These are phyloP conservation scores for Drosophila setifemur DNA, from an alignment of 1,140 invertebrate species.

Conservation along the genomic window DNA sequence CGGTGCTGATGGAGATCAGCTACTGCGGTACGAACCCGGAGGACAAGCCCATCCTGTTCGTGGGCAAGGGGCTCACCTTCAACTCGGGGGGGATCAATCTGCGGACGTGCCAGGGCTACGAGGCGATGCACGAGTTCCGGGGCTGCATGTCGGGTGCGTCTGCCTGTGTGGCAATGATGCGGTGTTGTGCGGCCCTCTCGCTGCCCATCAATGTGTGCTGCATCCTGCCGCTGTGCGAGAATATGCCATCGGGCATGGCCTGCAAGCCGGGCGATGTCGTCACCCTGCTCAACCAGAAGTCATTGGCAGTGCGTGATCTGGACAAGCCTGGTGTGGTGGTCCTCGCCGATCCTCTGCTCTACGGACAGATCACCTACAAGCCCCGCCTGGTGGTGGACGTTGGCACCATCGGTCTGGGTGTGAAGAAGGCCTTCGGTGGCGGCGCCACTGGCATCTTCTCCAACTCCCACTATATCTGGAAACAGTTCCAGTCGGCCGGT, in stretches of 20 bases:
- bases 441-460: conserved; percentile 91
- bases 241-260: conserved; percentile 92
- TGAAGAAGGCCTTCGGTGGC: conserved; percentile 86
- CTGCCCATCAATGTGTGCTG: conserved; percentile 66
- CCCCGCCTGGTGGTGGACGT: conserved; percentile 89
- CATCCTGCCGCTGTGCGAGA: conserved; percentile 88
- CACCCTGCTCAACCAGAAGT: conserved; percentile 91
- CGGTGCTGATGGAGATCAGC: conserved; percentile 88
- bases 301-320: conserved; percentile 88
- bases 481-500: conserved; percentile 87
- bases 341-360: conserved; percentile 93
- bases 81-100: conserved; percentile 92
- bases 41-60: conserved; percentile 84
- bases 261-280: conserved; percentile 94
- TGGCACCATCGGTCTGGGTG: conserved; percentile 86
- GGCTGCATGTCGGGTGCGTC: conserved; percentile 88
- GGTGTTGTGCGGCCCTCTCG: conserved; percentile 57
- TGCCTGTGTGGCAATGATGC: conserved; percentile 63
- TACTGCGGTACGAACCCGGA: conserved; percentile 83
- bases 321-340: conserved; percentile 95
- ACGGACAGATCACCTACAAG: conserved; percentile 86
- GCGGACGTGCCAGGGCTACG: conserved; percentile 85
- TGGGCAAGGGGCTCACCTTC: conserved; percentile 95
- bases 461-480: conserved; percentile 86
- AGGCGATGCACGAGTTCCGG: conserved; percentile 92